These are phyloP conservation scores for Leistus spinibarbis DNA, from an alignment of 2,888 invertebrate genomes.

Conservation along the genomic window DNA sequence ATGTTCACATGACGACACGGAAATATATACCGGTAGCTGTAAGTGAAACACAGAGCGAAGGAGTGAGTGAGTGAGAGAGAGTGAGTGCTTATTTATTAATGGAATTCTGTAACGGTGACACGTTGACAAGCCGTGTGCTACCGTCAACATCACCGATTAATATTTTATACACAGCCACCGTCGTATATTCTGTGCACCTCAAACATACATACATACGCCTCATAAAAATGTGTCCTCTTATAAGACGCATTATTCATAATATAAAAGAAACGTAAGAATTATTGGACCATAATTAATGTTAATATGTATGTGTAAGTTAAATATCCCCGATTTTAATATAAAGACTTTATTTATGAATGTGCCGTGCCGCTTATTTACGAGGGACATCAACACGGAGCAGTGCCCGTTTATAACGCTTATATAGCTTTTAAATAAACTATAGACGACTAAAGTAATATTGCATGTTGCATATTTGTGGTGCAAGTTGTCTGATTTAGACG, in stretches of 20 bases:
- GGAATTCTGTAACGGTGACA: neutral
- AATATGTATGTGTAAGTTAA: slow-evolving; percentile 20
- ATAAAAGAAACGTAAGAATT: slow-evolving; percentile 16
- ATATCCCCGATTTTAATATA: slow-evolving; percentile 13
- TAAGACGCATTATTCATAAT: slow-evolving; percentile 17
- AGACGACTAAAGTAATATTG: no score
- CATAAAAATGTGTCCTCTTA: slow-evolving; percentile 12
- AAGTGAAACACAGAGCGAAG: no score
- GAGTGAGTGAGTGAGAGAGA: neutral
- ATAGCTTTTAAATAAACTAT: no score
- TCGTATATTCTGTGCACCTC: neutral
- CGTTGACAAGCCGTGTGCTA: slow-evolving; percentile 10
- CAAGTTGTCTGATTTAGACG: neutral
- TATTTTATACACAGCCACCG: slow-evolving; percentile 22
- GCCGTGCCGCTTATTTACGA: slow-evolving; percentile 34
- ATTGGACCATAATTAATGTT: slow-evolving; percentile 36
- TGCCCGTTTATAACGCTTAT: slow-evolving; percentile 38
- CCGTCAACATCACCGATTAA: slow-evolving; percentile 23
- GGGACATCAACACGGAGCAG: slow-evolving; percentile 34
- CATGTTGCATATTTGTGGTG: no score
- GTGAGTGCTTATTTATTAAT: neutral
- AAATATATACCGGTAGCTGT: neutral
- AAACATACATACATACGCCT: neutral
- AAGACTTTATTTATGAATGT: slow-evolving; percentile 39
- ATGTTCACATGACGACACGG: neutral